phyloP scores from a whole-genome alignment of 2,113 vertebrate genomes.

The Vimba vimba region DNA sequence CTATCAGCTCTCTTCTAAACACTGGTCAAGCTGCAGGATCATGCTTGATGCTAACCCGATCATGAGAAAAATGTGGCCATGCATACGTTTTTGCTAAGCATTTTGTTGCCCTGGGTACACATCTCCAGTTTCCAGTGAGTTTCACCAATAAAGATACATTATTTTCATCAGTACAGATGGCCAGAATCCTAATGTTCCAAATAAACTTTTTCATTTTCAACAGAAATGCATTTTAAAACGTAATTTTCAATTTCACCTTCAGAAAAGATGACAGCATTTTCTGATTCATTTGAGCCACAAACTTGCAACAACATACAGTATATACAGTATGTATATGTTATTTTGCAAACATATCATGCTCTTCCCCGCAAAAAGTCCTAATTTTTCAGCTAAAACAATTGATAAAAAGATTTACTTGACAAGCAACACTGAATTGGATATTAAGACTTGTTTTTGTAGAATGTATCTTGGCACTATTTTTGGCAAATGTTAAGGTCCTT shows the following conservation, averaged over 20 bases:
- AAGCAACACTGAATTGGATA: too few relatives aligned
- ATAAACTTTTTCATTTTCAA: background rate
- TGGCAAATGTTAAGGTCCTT: too few relatives aligned
- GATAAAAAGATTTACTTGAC: too few relatives aligned
- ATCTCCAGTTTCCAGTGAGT: background rate
- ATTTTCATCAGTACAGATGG: background rate
- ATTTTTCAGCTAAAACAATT: too few relatives aligned
- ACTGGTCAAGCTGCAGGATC: constrained; percentile 16
- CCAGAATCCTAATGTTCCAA: background rate
- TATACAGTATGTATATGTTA: too few relatives aligned
- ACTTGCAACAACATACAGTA: too few relatives aligned
- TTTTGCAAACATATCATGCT: too few relatives aligned
- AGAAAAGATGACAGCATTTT: too few relatives aligned
- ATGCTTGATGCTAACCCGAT: background rate
- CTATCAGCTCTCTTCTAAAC: constrained; percentile 19
- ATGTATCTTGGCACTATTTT: too few relatives aligned
- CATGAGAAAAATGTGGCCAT: background rate
- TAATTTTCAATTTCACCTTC: background rate
- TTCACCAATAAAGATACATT: background rate
- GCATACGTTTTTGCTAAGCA: background rate
- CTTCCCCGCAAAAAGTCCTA: too few relatives aligned
- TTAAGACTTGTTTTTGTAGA: too few relatives aligned
- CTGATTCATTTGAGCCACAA: too few relatives aligned
- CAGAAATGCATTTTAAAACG: background rate
- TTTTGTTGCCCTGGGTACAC: background rate